Evolutionary conservation across 2,113 vertebrate genomes (phyloP).

Genomic region (Falco punctatus): DNA sequence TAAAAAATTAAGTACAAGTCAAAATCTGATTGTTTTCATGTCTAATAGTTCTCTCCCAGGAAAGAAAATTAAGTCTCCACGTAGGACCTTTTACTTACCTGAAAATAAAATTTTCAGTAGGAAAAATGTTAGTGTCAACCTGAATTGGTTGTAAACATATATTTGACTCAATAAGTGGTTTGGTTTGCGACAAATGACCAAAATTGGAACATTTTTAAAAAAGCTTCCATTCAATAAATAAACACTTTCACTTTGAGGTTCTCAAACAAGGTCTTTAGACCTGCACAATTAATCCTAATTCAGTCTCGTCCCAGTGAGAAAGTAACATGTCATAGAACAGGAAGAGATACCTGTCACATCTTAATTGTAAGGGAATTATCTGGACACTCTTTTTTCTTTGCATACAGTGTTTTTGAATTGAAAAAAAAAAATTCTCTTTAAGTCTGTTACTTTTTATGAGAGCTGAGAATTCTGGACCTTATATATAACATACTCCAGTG

Average conservation of each 20-base stretch:
- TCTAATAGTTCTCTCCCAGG: not conserved
- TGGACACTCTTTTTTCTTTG: not conserved
- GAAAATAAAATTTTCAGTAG: not conserved
- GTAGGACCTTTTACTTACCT: not conserved
- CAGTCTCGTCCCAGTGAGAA: not conserved
- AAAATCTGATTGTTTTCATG: not conserved
- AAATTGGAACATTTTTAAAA: not conserved
- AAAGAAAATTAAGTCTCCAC: not conserved
- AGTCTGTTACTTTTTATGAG: not conserved
- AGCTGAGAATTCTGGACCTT: not conserved
- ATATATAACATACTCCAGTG: accelerated
- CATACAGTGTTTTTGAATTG: not conserved
- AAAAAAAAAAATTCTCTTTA: not conserved
- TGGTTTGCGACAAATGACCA: not conserved
- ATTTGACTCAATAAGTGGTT: not conserved
- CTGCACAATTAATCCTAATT: not conserved
- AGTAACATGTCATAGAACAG: not conserved
- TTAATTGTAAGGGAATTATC: not conserved
- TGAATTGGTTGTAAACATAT: not conserved
- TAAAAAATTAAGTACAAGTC: not conserved
- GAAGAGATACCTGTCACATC: not conserved
- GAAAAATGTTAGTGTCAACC: not conserved
- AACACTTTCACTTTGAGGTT: not conserved
- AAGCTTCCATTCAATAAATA: not conserved
- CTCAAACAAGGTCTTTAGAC: not conserved